Conservation (phyloP, 2,797 vertebrate genomes). For the Arnoldichthys spilopterus region DNA sequence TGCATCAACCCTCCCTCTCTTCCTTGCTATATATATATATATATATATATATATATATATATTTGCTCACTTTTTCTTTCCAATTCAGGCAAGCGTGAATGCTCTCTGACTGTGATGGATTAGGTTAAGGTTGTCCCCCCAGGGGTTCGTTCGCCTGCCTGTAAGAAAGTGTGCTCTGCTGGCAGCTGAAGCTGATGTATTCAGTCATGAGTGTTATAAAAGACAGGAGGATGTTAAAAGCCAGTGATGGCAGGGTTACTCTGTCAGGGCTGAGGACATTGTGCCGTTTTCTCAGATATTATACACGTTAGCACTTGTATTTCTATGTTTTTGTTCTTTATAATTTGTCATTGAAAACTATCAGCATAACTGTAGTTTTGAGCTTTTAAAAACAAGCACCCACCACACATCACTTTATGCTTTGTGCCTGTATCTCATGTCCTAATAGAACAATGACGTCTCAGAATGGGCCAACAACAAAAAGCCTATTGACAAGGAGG, state of each 20-base stretch:
- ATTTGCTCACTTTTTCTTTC: background rate
- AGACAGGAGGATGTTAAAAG: background rate
- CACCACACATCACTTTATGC: background rate
- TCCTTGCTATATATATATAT: background rate
- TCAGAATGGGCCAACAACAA: slow-evolving; percentile 77
- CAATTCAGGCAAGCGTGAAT: background rate
- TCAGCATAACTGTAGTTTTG: background rate
- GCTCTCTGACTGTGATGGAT: background rate
- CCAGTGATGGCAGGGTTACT: background rate
- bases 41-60: background rate
- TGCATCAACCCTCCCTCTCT: background rate
- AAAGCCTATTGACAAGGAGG: slow-evolving; percentile 79
- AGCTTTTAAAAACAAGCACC: background rate
- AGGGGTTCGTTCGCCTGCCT: background rate
- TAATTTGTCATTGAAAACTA: background rate
- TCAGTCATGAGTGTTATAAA: background rate
- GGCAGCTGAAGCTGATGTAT: slow-evolving; percentile 9
- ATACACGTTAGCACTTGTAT: background rate
- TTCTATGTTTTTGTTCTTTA: background rate
- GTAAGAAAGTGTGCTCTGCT: background rate
- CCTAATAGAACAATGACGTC: slow-evolving; percentile 59
- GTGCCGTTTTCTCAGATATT: background rate
- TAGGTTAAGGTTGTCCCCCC: slow-evolving; percentile 1
- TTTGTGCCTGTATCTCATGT: slow-evolving; percentile 25
- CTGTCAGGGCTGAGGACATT: background rate